Conservation (phyloP, 2,113 vertebrate genomes). For the Melierax canorus region DNA sequence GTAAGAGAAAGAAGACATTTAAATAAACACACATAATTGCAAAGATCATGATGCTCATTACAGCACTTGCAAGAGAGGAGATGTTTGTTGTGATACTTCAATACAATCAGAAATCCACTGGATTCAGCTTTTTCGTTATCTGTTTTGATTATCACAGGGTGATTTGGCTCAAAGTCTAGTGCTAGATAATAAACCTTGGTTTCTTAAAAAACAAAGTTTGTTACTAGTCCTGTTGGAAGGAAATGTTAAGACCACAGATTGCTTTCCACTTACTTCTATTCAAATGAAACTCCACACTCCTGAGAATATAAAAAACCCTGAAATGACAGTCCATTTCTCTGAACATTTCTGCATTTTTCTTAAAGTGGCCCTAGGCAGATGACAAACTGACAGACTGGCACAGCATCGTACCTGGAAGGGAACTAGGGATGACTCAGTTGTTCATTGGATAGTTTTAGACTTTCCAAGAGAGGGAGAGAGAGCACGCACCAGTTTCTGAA, state of each 20-base stretch:
- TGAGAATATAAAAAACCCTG: background rate
- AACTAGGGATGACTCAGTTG: background rate
- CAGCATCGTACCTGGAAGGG: background rate
- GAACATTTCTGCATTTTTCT: background rate
- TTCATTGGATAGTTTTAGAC: background rate
- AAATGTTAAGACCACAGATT: conserved; percentile 31
- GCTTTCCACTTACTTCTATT: background rate
- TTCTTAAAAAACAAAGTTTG: background rate
- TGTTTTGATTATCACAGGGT: background rate
- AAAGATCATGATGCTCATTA: background rate
- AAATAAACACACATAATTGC: background rate
- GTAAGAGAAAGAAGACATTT: background rate
- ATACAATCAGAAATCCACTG: conserved; percentile 3
- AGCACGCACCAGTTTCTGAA: background rate
- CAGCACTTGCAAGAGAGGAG: background rate
- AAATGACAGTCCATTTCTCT: background rate
- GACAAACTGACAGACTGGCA: background rate
- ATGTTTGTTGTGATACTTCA: background rate
- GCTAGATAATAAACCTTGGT: background rate
- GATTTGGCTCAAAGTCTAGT: background rate
- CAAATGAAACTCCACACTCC: background rate
- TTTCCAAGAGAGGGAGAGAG: background rate
- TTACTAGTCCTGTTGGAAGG: background rate
- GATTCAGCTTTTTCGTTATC: background rate
- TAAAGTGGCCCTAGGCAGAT: background rate